Evolutionary conservation across 2,797 vertebrate species (phyloP), one percentile per base, ranked within the genome.

Genomic region (Coranthus polyacanthus): DNA sequence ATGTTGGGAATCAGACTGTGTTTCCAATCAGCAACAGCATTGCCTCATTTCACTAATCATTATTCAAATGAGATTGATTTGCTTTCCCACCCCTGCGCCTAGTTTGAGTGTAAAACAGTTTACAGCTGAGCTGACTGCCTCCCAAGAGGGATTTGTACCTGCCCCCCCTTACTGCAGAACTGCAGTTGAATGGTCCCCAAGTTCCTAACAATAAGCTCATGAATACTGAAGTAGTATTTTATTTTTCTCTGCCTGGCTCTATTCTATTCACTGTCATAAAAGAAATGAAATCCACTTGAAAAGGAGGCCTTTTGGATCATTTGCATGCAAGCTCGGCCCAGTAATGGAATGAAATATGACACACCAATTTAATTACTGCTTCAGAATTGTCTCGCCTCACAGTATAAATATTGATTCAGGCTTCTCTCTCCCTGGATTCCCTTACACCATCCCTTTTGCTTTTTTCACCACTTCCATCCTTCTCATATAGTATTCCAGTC

Each of bases 311-410:
- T 86, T 90, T 75, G 63, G 67, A 81, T 91, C 76, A 88, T 93
- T 92, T 90, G 87, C 78, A 90, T 90, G 83, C 75, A 32, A 83
- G 80, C 62, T 66, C 46, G 12, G 85, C 70, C 79, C 77, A 32
- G 86, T 90, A 92, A 91, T 89, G 83, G 85, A 90, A 91, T 89
- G 85, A 93, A 93, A 92, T 89, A 91, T 93, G 92, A 92, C 88
- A 86, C 85, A 71, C 46, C 87, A 91, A 90, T 93, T 94, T 91
- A 93, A 92, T 94, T 92, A 90, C 86, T 69, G 88, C 85, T 75
- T 84, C 72, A 74, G 84, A 85, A 89, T 89, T 82, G 91, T 92
- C 87, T 91, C 66, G 59, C 87, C 86, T 89, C 71, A n/a, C 82
- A 85, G 88, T 90, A 88, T 90, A 92, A 92, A 92, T 92, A 93